These are phyloP conservation scores for Microplitis mediator DNA, from an alignment of 1,140 invertebrate genomes.

Conservation along the genomic window DNA sequence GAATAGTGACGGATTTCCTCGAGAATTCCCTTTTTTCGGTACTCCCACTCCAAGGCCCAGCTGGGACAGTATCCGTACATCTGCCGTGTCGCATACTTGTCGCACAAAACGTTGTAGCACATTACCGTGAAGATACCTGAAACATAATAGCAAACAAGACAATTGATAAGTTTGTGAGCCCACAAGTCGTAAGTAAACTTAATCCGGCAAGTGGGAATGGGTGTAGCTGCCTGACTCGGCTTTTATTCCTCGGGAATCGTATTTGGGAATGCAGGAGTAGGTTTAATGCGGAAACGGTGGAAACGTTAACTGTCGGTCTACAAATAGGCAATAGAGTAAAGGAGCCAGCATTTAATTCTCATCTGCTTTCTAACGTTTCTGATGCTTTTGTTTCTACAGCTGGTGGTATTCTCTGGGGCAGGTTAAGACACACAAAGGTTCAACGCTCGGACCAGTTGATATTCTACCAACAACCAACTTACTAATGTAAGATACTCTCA, in stretches of 20 bases:
- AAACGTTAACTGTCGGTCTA: slow-evolving; percentile 15
- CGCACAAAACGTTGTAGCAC: slow-evolving; percentile 99
- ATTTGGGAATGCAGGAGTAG: slow-evolving; percentile 27
- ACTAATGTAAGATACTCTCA: too few relatives aligned
- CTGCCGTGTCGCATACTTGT: slow-evolving; percentile 96
- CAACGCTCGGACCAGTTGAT: neutral
- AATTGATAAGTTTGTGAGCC: neutral
- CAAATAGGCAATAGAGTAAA: slow-evolving; percentile 30
- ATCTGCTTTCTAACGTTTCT: neutral
- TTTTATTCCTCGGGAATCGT: slow-evolving; percentile 7
- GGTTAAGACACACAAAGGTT: neutral
- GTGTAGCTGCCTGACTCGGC: neutral
- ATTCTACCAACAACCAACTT: neutral
- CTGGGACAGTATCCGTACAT: slow-evolving; percentile 98
- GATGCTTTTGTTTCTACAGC: neutral
- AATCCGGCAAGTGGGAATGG: too few relatives aligned
- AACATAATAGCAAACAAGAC: slow-evolving; percentile 32
- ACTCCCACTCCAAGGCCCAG: slow-evolving; percentile 98
- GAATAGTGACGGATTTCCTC: slow-evolving; percentile 94
- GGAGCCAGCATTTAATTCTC: slow-evolving; percentile 26
- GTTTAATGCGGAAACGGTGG: slow-evolving; percentile 17
- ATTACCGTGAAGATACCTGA: slow-evolving; percentile 97
- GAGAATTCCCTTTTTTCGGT: slow-evolving; percentile 96
- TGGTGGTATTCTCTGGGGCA: neutral
- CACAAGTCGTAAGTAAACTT: too few relatives aligned